These are phyloP conservation scores for Megaceryle torquata DNA, from an alignment of 2,113 vertebrate species.

Conservation along the genomic window DNA sequence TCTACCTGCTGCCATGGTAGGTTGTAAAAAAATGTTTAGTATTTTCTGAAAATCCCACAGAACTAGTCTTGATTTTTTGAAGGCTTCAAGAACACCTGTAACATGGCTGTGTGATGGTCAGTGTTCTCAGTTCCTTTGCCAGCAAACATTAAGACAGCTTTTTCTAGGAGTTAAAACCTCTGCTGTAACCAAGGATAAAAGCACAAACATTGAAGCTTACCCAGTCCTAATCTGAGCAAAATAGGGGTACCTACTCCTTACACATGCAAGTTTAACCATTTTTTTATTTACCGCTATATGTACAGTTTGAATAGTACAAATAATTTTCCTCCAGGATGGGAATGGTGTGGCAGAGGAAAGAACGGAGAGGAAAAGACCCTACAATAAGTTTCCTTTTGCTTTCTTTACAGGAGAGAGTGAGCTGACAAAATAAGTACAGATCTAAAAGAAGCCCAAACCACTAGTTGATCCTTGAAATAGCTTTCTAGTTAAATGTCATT, in stretches of 20 bases:
- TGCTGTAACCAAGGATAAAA: background rate
- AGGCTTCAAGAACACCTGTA: background rate
- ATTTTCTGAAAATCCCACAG: background rate
- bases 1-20: background rate
- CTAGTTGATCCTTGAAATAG: background rate
- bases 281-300: background rate
- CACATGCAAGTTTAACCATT: fast-evolving
- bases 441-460: background rate
- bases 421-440: background rate
- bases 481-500: background rate
- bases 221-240: background rate
- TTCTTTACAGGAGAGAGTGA: background rate
- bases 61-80: background rate
- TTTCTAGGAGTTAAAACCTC: background rate
- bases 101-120: background rate
- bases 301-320: background rate
- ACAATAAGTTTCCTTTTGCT: background rate
- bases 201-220: background rate
- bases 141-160: background rate
- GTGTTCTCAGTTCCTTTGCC: background rate
- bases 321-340: background rate
- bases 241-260: background rate
- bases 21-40: background rate
- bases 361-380: background rate
- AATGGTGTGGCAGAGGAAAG: background rate